Base-by-base conservation (phyloP, 2,888 invertebrate genomes). In the Agriopis leucophaearia region DNA sequence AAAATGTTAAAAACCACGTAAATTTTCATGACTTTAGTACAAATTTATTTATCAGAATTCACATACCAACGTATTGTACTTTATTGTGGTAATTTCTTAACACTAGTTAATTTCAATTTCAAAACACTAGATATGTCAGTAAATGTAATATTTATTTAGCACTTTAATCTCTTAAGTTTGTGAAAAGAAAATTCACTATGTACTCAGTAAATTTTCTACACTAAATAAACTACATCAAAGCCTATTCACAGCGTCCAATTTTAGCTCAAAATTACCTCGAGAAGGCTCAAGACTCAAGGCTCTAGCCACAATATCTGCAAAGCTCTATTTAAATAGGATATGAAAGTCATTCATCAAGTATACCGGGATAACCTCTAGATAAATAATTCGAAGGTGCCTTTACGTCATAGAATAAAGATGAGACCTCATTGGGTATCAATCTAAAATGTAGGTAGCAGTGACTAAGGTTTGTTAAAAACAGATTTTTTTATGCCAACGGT, bases 341-440 rank as follows among this genome's bases (percentile, higher is more conserved):
- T 76, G 76, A 80, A 78, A 78, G 80, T 82, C 81, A 84, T 88
- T 87, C 82, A 88, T 87, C 87, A 87, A 78, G 63, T 75, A 77
- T 72, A 73, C 74, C 55, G 74, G 81, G 81, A 83, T 85, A 84
- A 81, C 79, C 84, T 74, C 74, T 78, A 84, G 85, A 88, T 88
- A 87, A 88, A 86, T 88, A 87, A 85, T 87, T 85, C 82, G 84
- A 85, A 85, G 85, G 83, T 87, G 81, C 84, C 77, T 78, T 71
- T 76, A 73, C 74, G 75, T 83, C 87, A 86, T 89, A 86, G 87
- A 91, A 91, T 90, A 91, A 89, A 90, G 87, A 91, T 91, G 89
- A 90, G 89, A 82, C 81, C 85, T 86, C 85, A 84, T 81, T 76
- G 82, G 75, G 69, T 82, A 81, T 79, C 79, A 80, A 79, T 38